phyloP scores from a whole-genome alignment of 2,113 vertebrate genomes.

The Nothocercus nigrocapillus region DNA sequence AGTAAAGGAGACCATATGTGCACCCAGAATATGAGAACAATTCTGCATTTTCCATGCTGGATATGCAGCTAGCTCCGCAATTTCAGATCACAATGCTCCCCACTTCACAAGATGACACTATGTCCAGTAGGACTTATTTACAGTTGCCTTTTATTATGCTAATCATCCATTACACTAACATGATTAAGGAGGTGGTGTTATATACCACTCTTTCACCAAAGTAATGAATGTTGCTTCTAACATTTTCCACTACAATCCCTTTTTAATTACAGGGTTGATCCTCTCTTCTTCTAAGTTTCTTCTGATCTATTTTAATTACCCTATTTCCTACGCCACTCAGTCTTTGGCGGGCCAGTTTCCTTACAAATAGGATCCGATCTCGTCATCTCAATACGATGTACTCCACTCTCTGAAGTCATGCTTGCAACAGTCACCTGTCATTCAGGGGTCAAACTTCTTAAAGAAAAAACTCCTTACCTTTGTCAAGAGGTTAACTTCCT shows the following conservation, averaged over 20 bases:
- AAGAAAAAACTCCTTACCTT: constrained; percentile 36
- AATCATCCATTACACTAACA: not conserved
- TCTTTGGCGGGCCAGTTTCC: not conserved
- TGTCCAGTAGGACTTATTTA: not conserved
- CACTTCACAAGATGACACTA: not conserved
- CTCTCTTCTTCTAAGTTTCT: not conserved
- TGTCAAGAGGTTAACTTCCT: not conserved
- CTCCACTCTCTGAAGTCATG: not conserved
- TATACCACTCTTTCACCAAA: not conserved
- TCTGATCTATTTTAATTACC: not conserved
- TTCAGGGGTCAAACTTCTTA: not conserved
- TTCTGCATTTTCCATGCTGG: not conserved
- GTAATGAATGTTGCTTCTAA: not conserved
- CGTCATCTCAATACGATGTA: not conserved
- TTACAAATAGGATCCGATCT: not conserved
- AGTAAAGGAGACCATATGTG: not conserved
- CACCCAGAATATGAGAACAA: not conserved
- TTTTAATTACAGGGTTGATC: not conserved
- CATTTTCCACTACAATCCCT: not conserved
- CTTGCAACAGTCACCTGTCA: not conserved
- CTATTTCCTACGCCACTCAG: not conserved
- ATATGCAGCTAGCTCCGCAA: not conserved
- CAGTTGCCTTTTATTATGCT: not conserved
- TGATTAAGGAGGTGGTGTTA: not conserved
- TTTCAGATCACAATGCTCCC: not conserved